Conservation (phyloP, 2,797 vertebrate genomes). For the Silurus aristotelis region DNA sequence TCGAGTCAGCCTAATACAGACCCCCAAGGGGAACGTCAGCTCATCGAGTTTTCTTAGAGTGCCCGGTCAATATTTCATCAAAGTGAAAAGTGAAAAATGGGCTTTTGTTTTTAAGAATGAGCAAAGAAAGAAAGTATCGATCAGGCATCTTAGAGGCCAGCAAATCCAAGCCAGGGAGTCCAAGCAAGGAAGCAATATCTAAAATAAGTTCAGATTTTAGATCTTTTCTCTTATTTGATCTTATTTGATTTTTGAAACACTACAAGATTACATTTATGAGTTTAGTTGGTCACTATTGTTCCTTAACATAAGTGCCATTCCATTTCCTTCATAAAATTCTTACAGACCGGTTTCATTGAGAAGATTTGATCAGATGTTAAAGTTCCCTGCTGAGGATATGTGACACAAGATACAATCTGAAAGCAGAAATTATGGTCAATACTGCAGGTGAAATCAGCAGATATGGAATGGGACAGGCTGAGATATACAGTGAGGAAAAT, state of each 20-base stretch:
- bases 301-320: not conserved
- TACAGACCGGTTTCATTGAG: constrained; percentile 32
- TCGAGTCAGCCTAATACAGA: not conserved
- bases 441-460: not conserved
- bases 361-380: constrained; percentile 25
- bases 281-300: constrained; percentile 1
- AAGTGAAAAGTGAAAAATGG: constrained; percentile 33
- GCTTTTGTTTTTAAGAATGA: constrained; percentile 29
- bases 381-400: constrained; percentile 16
- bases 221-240: not conserved
- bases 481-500: no score
- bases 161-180: not conserved
- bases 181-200: constrained; percentile 10
- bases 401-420: not conserved
- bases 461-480: not conserved
- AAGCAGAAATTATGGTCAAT: constrained; percentile 20
- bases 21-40: not conserved
- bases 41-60: not conserved
- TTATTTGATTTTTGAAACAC: not conserved
- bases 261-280: not conserved
- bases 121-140: constrained; percentile 26
- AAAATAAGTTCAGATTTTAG: constrained; percentile 19
- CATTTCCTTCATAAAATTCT: constrained; percentile 17
- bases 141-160: not conserved
- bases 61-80: constrained; percentile 39